phyloP scores from a whole-genome alignment of 2,888 invertebrate genomes.

The Yponomeuta sedellus region DNA sequence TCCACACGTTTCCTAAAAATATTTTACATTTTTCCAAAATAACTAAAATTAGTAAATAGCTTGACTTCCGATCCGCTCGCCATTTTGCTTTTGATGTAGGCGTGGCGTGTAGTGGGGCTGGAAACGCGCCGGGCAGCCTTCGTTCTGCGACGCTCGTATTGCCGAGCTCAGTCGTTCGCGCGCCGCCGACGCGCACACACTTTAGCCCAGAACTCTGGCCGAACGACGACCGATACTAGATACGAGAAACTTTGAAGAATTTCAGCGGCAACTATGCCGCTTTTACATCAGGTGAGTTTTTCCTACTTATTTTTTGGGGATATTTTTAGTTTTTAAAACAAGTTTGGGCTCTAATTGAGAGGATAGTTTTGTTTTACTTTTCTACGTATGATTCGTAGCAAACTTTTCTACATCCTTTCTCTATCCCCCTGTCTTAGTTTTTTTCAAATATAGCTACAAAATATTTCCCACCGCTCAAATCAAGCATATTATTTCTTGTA shows the following conservation, averaged over 20 bases:
- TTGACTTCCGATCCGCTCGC: background rate
- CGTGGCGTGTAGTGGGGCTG: background rate
- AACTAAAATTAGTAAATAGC: background rate
- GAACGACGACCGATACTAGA: constrained; percentile 27
- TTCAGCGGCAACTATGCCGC: constrained; percentile 59
- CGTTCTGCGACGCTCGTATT: constrained; percentile 19
- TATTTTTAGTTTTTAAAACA: too few species aligned
- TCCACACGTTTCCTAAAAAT: background rate
- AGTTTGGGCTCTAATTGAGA: background rate
- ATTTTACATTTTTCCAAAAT: background rate
- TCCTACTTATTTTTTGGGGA: constrained; percentile 1
- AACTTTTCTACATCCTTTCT: too few species aligned
- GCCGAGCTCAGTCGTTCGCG: constrained; percentile 44
- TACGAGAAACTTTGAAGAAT: constrained; percentile 39
- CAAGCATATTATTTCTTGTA: too few species aligned
- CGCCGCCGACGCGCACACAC: constrained; percentile 46
- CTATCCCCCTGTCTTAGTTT: too few species aligned
- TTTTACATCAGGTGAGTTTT: constrained; percentile 54
- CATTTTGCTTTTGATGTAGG: constrained; percentile 7
- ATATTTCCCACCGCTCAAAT: too few species aligned
- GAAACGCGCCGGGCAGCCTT: constrained; percentile 34
- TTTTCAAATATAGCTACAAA: too few species aligned
- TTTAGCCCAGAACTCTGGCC: constrained; percentile 36
- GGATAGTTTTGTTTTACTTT: too few species aligned
- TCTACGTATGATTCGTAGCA: too few species aligned